Base-by-base conservation (phyloP, 2,888 invertebrate species). In the Didymodactylos carnosus region DNA sequence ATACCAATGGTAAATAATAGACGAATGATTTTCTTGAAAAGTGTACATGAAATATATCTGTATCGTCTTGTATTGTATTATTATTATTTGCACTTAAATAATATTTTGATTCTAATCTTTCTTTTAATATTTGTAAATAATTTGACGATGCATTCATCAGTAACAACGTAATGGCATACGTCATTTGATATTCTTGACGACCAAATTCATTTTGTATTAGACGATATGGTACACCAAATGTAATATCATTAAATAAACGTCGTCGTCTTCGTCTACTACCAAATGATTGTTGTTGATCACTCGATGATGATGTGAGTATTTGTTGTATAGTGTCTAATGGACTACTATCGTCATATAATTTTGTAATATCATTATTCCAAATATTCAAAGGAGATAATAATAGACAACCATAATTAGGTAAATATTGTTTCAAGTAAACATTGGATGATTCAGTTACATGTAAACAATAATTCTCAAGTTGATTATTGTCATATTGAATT, bases 341-440 rank as follows among this genome's bases (percentile, higher is more conserved):
- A 69, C 41, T n/a, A 23, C 69, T 41, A 69, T 72, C 62, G 14
- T 27, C 29, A 3, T 10, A 14, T 29, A 74, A 73, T n/a, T 73
- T 70, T 27, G 16, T 27, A n/a, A 69, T 14, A 82, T 90, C 90
- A 81, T 91, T 89, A 78, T 89, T 88, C 95, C 95, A 95, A 75
- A 95, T 87, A 85, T 92, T 93, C 10, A 92, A 93, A 0, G 94
- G 95, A 1, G 94, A 94, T 13, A 95, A 84, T 49, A 92, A 85
- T 39, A 95, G 86, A 83, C 95, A 95, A 82, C 89, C 90, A 82
- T 92, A 94, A 82, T 94, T 91, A 0, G 95, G 94, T 77, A 95
- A 86, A 62, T 82, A 76, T 40, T 78, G 77, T 14, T 11, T 23
- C n/a, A 23, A 16, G 23, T 35, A n/a, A 23, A 25, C 46, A 41